A percentile compares a stretch with the other conserved stretches of the same genome.
phyloP scores from a whole-genome alignment of 2,888 invertebrate species.

The Lepidochitona cinerea region DNA sequence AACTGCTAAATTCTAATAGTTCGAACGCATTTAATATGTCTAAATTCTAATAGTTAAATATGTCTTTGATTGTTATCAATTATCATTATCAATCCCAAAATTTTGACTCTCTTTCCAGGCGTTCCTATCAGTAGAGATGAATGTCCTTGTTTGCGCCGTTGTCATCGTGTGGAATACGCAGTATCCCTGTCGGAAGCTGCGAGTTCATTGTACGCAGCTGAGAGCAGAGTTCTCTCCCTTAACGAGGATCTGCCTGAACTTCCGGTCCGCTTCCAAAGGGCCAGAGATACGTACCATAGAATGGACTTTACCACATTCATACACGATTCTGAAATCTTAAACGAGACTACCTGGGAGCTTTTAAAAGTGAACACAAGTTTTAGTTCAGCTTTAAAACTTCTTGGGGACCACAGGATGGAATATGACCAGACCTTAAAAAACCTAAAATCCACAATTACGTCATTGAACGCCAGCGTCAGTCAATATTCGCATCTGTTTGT shows the following conservation, averaged over 20 bases:
- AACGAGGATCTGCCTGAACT: constrained; percentile 4
- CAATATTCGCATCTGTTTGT: neutral
- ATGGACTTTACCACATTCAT: neutral
- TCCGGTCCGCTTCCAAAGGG: neutral
- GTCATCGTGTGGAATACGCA: neutral
- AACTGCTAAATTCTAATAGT: too few relatives aligned
- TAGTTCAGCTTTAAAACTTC: neutral
- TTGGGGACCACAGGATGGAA: neutral
- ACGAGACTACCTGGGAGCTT: neutral
- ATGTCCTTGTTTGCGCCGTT: neutral
- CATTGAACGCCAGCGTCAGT: neutral
- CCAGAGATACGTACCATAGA: constrained; percentile 3
- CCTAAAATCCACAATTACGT: neutral
- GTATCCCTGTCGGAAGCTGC: neutral
- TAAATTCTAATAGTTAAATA: too few relatives aligned
- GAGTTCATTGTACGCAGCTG: constrained; percentile 1
- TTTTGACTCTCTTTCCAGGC: too few relatives aligned
- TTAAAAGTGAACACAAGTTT: neutral
- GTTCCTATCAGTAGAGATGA: neutral
- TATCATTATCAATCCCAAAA: too few relatives aligned
- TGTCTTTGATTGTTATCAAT: too few relatives aligned
- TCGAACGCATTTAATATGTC: too few relatives aligned
- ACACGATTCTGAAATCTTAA: neutral
- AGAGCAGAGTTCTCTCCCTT: neutral
- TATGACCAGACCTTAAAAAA: constrained; percentile 1